Evolutionary conservation across 1,140 invertebrate species (phyloP).

Genomic region (Myzus persicae): DNA sequence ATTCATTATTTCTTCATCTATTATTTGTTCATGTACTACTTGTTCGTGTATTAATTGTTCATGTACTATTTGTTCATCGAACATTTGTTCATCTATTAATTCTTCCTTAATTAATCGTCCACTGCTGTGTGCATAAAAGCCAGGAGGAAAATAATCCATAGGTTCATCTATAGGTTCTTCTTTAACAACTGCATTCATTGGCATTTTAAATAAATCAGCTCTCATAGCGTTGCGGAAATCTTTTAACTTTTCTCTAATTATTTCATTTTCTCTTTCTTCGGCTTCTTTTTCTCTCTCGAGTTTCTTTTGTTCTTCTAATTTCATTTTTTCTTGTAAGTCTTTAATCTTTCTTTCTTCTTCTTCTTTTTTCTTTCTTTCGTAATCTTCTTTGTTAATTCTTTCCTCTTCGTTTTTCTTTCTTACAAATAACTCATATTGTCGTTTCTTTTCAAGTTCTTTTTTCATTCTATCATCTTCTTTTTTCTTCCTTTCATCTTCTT

Average conservation of each 20-base stretch:
- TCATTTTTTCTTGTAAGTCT: not conserved
- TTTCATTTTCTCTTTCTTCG: not conserved
- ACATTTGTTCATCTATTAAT: too few species aligned
- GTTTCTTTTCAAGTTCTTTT: not conserved
- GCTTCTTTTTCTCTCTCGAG: not conserved
- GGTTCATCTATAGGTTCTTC: too few species aligned
- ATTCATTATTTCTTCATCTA: too few species aligned
- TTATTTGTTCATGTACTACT: too few species aligned
- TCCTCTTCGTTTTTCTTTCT: not conserved
- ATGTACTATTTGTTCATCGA: too few species aligned
- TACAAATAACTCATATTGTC: not conserved
- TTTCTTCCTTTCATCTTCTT: not conserved
- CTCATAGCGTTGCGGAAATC: fast-evolving
- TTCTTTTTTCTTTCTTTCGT: not conserved
- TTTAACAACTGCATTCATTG: not conserved
- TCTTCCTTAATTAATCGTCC: too few species aligned
- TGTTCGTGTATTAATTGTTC: too few species aligned
- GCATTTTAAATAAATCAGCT: too few species aligned
- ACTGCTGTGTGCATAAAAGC: too few species aligned
- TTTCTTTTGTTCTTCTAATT: not conserved
- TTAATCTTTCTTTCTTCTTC: not conserved
- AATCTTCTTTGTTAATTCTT: not conserved
- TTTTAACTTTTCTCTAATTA: not conserved
- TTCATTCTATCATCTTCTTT: not conserved
- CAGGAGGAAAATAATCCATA: too few species aligned